These are phyloP conservation scores for Brachionus angularis DNA, from an alignment of 1,140 invertebrate species.

Conservation along the genomic window DNA sequence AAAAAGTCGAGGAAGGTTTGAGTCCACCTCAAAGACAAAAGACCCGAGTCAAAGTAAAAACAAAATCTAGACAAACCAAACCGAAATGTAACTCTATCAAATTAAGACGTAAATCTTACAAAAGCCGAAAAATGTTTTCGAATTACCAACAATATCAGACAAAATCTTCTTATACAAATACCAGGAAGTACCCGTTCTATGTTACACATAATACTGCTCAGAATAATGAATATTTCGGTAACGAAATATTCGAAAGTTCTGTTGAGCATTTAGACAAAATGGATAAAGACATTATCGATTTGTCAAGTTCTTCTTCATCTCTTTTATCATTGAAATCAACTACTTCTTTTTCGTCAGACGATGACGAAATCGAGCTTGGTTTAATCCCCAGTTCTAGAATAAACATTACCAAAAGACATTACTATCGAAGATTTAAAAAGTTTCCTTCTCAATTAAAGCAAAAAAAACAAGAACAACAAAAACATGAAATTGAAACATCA, in stretches of 20 bases:
- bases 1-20: slow-evolving; percentile 19
- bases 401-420: too few species aligned
- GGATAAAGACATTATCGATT: slow-evolving; percentile 19
- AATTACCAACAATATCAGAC: slow-evolving; percentile 9
- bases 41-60: too few species aligned
- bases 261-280: not conserved
- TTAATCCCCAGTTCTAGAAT: not conserved
- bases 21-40: too few species aligned
- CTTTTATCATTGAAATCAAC: not conserved
- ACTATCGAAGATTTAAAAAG: too few species aligned
- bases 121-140: too few species aligned
- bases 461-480: too few species aligned
- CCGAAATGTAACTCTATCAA: too few species aligned
- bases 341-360: too few species aligned
- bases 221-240: slow-evolving; percentile 22
- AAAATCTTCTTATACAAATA: too few species aligned
- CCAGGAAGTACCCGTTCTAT: slow-evolving; percentile 14
- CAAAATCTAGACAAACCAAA: not conserved
- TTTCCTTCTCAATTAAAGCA: too few species aligned
- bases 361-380: slow-evolving; percentile 2
- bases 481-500: too few species aligned
- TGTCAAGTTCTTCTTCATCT: slow-evolving; percentile 11
- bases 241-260: slow-evolving; percentile 13
- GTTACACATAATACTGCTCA: slow-evolving; percentile 19
- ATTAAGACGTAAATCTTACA: too few species aligned